Evolutionary conservation across 2,797 vertebrate genomes (phyloP).

Genomic region (Liparis tanakae): DNA sequence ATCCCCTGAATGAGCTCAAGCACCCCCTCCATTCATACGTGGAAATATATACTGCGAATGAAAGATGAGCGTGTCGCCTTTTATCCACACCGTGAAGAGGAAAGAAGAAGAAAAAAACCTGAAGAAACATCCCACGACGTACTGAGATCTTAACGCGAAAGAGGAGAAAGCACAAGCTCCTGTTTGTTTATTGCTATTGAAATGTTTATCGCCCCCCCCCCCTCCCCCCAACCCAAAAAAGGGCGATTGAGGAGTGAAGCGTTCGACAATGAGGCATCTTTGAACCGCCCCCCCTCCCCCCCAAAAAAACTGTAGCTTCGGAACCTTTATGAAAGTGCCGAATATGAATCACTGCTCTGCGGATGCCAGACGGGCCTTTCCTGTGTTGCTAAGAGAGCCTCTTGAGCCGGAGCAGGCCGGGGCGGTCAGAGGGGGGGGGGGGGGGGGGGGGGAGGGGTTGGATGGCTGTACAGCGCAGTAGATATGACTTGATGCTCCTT

Average conservation of each 20-base stretch:
- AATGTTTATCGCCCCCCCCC: slow-evolving; percentile 76
- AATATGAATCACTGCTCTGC: slow-evolving; percentile 85
- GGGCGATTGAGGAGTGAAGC: slow-evolving; percentile 59
- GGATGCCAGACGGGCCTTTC: slow-evolving; percentile 83
- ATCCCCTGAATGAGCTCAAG: slow-evolving; percentile 59
- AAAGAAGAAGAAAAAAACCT: not conserved
- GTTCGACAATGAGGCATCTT: slow-evolving; percentile 62
- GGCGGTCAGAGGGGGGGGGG: slow-evolving; percentile 41
- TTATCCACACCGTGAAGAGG: slow-evolving; percentile 40
- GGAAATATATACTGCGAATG: slow-evolving; percentile 49
- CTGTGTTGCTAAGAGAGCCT: slow-evolving; percentile 85
- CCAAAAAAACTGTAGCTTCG: slow-evolving; percentile 62
- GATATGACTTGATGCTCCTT: slow-evolving; percentile 84
- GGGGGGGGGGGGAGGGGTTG: slow-evolving; percentile 84
- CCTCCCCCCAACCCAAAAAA: too few relatives aligned
- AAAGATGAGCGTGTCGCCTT: slow-evolving; percentile 31
- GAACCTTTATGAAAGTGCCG: slow-evolving; percentile 84
- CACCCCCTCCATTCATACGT: slow-evolving; percentile 53
- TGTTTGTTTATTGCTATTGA: slow-evolving; percentile 73
- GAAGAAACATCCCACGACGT: not conserved
- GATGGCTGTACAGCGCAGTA: slow-evolving; percentile 87
- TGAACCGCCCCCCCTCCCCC: too few relatives aligned
- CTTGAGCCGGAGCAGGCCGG: slow-evolving; percentile 64
- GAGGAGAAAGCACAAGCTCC: slow-evolving; percentile 56
- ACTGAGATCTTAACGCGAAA: slow-evolving; percentile 55